Base-by-base conservation (phyloP, 2,113 vertebrate genomes). In the Machaerirhynchus nigripectus region DNA sequence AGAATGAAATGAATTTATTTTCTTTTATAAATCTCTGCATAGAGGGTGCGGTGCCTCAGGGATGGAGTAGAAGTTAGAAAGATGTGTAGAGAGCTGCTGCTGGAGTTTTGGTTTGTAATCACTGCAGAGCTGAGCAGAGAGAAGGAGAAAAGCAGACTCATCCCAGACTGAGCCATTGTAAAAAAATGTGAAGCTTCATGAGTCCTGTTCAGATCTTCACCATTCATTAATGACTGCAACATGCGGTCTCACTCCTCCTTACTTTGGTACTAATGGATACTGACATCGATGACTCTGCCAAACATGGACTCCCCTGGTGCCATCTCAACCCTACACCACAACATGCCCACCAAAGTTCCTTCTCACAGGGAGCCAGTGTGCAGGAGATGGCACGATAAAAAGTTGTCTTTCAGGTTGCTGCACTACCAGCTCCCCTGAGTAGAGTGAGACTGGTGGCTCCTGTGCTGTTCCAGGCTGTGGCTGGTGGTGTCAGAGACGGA, bases 241-340 rank as follows among this genome's bases (percentile, higher is more conserved):
- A 1, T 3, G 15, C 0, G 0, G 21, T 74, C n/a, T 63, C 64
- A 9, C 10, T 4, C 39, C 39, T 53, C 14, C 3, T 20, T 13
- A 18, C 31, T 68, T 46, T 28, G 63, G 33, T 40, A 42, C 9
- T 8, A 31, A 8, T 27, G 15, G 26, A 17, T 31, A 26, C 6
- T 1, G 0, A 6, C 24, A 15, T 8, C 0, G 1, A 28, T 8
- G 1, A 19, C 10, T 57, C 71, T 71, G 52, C 5, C 13, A 49
- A 71, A 9, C 15, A 15, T 6, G 31, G 39, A 39, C 11, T 37
- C 3, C 11, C 20, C 8, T 3, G 15, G 8, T 53, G 46, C 21
- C 33, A 69, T 39, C 46, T 67, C 56, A 61, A 26, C 27, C 31
- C 22, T 14, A 5, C 18, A 28, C 37, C 31, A 9, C 24, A 26